These are phyloP conservation scores for Mesorhabditis belari DNA, from an alignment of 2,888 invertebrate genomes.

Conservation along the genomic window DNA sequence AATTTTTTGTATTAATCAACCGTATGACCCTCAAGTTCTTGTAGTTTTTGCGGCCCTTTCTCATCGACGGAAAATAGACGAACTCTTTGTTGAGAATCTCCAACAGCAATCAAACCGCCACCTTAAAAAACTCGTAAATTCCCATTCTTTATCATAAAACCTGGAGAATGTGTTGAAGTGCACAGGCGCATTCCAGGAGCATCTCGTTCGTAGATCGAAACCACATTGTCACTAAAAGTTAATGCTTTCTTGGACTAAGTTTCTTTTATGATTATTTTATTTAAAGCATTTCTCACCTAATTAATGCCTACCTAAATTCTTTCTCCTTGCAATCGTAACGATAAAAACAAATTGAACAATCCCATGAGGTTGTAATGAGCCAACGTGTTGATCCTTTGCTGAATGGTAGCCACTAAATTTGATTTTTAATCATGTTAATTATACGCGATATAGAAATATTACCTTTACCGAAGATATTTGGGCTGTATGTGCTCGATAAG, in stretches of 20 bases:
- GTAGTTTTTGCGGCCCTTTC: neutral
- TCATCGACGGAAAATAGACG: conserved; percentile 8
- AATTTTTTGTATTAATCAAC: conserved; percentile 4
- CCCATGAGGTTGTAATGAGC: conserved; percentile 86
- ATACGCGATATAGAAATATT: neutral
- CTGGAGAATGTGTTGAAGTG: neutral
- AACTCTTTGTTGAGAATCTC: conserved; percentile 6
- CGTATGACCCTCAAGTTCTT: neutral
- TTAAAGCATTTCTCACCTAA: too few species aligned
- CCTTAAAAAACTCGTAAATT: neutral
- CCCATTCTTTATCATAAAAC: neutral
- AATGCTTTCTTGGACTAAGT: too few species aligned
- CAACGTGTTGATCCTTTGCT: conserved; percentile 67
- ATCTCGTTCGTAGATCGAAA: neutral
- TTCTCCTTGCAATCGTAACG: conserved; percentile 62
- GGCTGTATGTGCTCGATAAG: conserved; percentile 73
- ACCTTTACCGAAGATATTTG: conserved; percentile 71
- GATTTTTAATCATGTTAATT: neutral
- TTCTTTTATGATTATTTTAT: too few species aligned
- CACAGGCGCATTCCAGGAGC: neutral
- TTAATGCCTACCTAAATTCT: conserved; percentile 59
- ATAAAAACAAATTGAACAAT: conserved; percentile 96
- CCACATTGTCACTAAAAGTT: neutral
- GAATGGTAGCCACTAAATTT: conserved; percentile 72
- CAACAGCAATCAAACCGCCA: conserved; percentile 7